A percentile compares a stretch with the other conserved stretches of the same genome.
Evolutionary conservation across 2,888 invertebrate genomes (phyloP).

Genomic region (Trissonchulus latispiculum): DNA sequence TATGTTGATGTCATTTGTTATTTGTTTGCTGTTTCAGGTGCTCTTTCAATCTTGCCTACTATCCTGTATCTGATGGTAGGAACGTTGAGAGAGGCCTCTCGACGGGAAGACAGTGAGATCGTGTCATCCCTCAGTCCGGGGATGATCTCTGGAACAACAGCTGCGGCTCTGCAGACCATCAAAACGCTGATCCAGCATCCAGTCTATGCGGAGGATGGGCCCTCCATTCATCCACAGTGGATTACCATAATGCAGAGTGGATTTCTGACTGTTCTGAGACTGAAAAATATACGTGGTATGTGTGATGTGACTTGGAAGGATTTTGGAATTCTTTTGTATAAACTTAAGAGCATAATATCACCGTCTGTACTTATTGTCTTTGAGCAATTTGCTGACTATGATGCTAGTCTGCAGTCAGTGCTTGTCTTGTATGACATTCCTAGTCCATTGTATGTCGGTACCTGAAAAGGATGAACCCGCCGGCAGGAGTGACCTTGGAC

Average conservation of each 20-base stretch:
- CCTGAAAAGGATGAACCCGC: no score
- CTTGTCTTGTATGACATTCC: no score
- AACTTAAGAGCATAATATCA: no score
- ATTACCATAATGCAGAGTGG: slow-evolving; percentile 71
- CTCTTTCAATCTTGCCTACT: slow-evolving; percentile 75
- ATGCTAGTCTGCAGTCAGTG: no score
- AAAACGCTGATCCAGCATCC: slow-evolving; percentile 53
- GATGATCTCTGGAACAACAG: slow-evolving; percentile 37
- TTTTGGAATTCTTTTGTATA: no score
- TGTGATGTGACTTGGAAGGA: no score
- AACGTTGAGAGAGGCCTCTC: slow-evolving; percentile 70
- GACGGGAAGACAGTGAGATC: slow-evolving; percentile 49
- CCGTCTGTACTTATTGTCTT: no score
- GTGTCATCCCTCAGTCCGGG: slow-evolving; percentile 63
- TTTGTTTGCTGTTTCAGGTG: slow-evolving; percentile 68
- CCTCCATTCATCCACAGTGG: slow-evolving; percentile 66
- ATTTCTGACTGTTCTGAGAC: slow-evolving; percentile 71
- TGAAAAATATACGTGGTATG: no score
- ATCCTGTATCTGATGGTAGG: slow-evolving; percentile 80
- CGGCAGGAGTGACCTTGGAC: no score
- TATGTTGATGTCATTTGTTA: slow-evolving; percentile 62
- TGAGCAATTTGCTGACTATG: no score
- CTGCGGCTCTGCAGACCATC: slow-evolving; percentile 65
- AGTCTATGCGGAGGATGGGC: slow-evolving; percentile 22
- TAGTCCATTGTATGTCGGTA: no score